Evolutionary conservation across 2,888 invertebrate genomes (phyloP).

Genomic region (Netelia melanura): DNA sequence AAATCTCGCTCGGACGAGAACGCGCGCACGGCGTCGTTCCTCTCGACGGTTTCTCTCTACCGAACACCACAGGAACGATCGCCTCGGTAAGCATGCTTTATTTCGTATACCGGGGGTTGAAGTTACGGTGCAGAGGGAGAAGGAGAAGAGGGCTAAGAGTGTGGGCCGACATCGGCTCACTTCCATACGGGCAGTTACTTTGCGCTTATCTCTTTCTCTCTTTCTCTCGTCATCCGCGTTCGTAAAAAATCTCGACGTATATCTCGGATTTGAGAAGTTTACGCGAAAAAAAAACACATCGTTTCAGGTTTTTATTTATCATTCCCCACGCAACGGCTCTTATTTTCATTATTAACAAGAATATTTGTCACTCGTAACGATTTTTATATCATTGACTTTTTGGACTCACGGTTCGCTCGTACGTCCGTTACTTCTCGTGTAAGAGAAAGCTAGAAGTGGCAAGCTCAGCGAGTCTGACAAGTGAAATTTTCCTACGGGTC

Average conservation of each 20-base stretch:
- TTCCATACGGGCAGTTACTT: slow-evolving; percentile 24
- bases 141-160: neutral
- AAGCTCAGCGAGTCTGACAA: slow-evolving; percentile 8
- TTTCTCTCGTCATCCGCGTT: neutral
- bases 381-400: neutral
- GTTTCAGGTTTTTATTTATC: too few relatives aligned
- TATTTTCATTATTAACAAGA: too few relatives aligned
- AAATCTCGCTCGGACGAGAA: neutral
- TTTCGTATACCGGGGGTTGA: slow-evolving; percentile 41
- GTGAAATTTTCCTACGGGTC: slow-evolving; percentile 47
- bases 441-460: slow-evolving; percentile 37
- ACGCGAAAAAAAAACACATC: slow-evolving; percentile 9
- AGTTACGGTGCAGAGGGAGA: neutral
- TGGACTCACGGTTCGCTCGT: neutral
- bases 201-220: slow-evolving; percentile 19
- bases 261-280: slow-evolving; percentile 21
- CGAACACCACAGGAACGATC: slow-evolving; percentile 51
- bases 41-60: slow-evolving; percentile 33
- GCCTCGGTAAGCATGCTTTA: slow-evolving; percentile 63
- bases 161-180: slow-evolving; percentile 7
- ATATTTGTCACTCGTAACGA: too few relatives aligned
- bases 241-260: slow-evolving; percentile 1
- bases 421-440: slow-evolving; percentile 14
- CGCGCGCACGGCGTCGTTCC: slow-evolving; percentile 34
- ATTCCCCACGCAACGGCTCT: too few relatives aligned